These are phyloP conservation scores for Halictus ligatus DNA, from an alignment of 2,888 invertebrate species.

Conservation along the genomic window DNA sequence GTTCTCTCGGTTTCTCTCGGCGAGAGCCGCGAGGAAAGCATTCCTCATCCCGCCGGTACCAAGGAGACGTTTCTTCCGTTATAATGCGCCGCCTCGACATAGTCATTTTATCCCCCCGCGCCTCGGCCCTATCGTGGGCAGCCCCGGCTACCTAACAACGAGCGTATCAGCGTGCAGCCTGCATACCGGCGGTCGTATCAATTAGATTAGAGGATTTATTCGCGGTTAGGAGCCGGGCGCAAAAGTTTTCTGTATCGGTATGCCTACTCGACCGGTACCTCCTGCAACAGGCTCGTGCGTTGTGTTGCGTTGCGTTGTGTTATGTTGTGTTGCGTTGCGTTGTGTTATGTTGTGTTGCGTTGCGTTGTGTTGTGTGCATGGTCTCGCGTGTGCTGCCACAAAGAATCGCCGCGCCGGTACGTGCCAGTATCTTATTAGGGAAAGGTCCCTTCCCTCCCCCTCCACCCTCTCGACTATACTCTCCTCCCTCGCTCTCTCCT, in stretches of 20 bases:
- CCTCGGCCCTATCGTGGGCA: too few species aligned
- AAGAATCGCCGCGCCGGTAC: conserved; percentile 42
- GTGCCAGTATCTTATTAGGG: conserved; percentile 66
- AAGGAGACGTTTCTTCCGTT: conserved; percentile 48
- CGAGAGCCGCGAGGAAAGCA: conserved; percentile 47
- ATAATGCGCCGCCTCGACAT: conserved; percentile 40
- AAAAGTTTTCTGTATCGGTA: conserved; percentile 73
- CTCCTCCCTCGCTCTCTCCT: not conserved
- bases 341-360: not conserved
- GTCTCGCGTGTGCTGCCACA: conserved; percentile 42
- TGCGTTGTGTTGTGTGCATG: conserved; percentile 1
- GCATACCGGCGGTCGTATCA: conserved; percentile 72
- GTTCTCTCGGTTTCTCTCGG: not conserved
- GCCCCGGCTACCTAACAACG: conserved; percentile 59
- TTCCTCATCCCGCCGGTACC: conserved; percentile 45
- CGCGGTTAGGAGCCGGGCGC: conserved; percentile 72
- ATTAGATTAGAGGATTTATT: conserved; percentile 80
- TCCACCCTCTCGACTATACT: not conserved
- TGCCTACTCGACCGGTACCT: conserved; percentile 56
- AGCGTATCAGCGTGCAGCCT: conserved; percentile 59
- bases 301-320: not conserved
- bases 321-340: not conserved
- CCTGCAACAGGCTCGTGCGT: not conserved
- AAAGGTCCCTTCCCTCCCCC: conserved; percentile 40
- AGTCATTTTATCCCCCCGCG: too few species aligned